These are phyloP conservation scores for Pentamera pediparva DNA, from an alignment of 53 echinoderm and acorn worm species.

Conservation along the genomic window DNA sequence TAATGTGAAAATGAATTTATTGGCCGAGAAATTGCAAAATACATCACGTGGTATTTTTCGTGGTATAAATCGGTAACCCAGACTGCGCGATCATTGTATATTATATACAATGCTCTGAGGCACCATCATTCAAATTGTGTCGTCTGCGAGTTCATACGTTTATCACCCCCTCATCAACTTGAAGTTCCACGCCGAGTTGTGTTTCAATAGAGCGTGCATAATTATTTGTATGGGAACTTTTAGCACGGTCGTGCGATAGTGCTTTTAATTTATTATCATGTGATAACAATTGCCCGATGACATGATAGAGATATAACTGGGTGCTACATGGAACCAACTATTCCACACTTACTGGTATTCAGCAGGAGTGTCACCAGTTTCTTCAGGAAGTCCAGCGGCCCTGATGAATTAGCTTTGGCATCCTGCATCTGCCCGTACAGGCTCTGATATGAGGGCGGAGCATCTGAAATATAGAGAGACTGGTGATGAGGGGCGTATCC, in stretches of 20 bases:
- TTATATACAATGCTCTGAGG: too few species aligned
- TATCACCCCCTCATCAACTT: not conserved
- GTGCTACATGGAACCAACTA: not conserved
- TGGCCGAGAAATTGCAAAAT: too few species aligned
- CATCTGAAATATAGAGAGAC: conserved; percentile 43
- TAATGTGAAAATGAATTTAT: too few species aligned
- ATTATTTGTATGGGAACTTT: not conserved
- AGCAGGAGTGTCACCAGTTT: conserved; percentile 56
- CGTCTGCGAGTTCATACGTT: too few species aligned
- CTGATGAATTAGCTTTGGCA: conserved; percentile 58
- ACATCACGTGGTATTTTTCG: too few species aligned
- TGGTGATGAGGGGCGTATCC: not conserved
- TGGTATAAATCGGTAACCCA: too few species aligned
- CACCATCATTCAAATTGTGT: too few species aligned
- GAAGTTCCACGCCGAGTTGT: not conserved
- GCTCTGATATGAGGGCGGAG: conserved; percentile 73
- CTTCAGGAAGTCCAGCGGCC: conserved; percentile 53
- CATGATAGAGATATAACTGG: too few species aligned
- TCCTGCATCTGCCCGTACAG: conserved; percentile 77
- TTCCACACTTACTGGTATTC: conserved; percentile 57
- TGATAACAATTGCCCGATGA: too few species aligned
- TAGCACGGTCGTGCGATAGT: too few species aligned
- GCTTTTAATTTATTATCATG: too few species aligned
- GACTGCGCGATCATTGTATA: too few species aligned
- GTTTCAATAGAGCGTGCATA: not conserved